Conservation (phyloP, 2,888 invertebrate genomes). For the Leptopilina syphax region DNA sequence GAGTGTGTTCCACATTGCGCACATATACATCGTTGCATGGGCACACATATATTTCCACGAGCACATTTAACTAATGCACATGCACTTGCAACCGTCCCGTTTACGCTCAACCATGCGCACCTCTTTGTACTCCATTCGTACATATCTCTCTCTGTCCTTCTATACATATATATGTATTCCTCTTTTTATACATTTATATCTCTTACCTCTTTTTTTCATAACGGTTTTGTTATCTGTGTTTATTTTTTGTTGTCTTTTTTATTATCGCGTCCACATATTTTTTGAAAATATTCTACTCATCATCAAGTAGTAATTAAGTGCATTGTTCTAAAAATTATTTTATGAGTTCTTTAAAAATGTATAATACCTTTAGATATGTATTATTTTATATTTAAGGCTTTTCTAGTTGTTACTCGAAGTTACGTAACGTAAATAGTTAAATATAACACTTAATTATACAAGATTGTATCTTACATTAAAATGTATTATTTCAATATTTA, state of each 20-base stretch:
- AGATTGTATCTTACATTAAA: no score
- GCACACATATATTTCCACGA: conserved; percentile 37
- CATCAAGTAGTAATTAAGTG: background rate
- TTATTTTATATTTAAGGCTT: no score
- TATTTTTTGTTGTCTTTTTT: background rate
- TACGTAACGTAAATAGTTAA: no score
- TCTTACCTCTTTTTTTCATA: background rate
- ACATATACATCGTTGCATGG: conserved; percentile 49
- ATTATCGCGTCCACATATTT: background rate
- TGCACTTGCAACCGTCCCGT: conserved; percentile 48
- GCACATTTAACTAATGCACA: conserved; percentile 27
- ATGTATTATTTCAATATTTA: no score
- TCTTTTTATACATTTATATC: conserved; percentile 7
- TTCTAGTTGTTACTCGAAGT: no score
- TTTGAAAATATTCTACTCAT: background rate
- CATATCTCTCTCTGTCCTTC: background rate
- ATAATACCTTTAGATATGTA: no score
- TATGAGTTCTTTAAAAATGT: no score
- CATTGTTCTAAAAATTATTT: no score
- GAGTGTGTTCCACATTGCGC: conserved; percentile 72
- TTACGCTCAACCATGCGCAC: conserved; percentile 50
- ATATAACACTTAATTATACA: no score
- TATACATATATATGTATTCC: background rate
- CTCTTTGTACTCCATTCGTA: conserved; percentile 40
- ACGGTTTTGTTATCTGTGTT: background rate